Evolutionary conservation across 2,113 vertebrate species (phyloP), one percentile per base, ranked within the genome.

Genomic region (Malaclemys terrapin): DNA sequence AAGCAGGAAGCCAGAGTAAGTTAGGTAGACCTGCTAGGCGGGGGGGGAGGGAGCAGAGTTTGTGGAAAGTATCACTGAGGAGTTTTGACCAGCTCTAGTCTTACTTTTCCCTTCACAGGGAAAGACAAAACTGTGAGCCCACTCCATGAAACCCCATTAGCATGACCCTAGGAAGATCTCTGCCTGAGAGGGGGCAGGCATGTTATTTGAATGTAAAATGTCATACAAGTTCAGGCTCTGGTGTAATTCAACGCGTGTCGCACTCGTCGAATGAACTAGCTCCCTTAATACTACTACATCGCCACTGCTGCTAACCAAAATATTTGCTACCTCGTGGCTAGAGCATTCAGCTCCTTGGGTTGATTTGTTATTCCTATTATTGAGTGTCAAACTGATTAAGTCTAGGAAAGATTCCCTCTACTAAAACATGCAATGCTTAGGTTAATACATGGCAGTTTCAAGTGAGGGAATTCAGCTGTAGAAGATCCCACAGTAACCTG

Each of bases 401-500:
- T 35, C 42, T 83, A 45, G 62, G 65, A 53, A 85, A 42, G 13
- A 38, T 5, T 79, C 20, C 8, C 8, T 0, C 59, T 31, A 94
- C 29, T 50, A 78, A 88, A 93, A 87, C 3, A 79, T 2, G 78
- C 14, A 86, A 16, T 72, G 45, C 25, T 17, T 38, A 38, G 62
- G 89, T 27, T 42, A 65, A 27, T 12, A 10, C 42, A 0, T 59
- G 22, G 8, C 49, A 69, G n/a, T 76, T 52, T 6, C 50, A 38
- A 27, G n/a, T 0, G 24, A 13, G 0, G 25, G 11, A 78, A 78
- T 47, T 38, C n/a, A 38, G 45, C 4, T 45, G 6, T 16, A 47
- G 38, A 5, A 10, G 9, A 22, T 8, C 6, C 45, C 24, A 14
- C 38, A 45, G 10, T 45, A 22, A 38, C 20, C 56, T 45, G 2